Percentiles rank a stretch among this genome's conserved stretches.
These are phyloP conservation scores for Papilio demoleus DNA, from an alignment of 2,888 invertebrate genomes.

Conservation along the genomic window DNA sequence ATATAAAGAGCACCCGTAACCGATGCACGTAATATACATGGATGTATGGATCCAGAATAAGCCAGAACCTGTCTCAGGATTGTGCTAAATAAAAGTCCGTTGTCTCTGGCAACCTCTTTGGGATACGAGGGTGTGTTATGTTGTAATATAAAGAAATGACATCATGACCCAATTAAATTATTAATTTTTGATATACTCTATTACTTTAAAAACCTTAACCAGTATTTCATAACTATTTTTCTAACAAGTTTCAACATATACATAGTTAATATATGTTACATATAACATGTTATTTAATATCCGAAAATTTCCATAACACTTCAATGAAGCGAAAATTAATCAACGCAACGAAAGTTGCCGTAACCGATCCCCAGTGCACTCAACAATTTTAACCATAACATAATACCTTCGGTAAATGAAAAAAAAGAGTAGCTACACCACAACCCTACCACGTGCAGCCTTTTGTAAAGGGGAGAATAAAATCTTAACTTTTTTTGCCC, in stretches of 20 bases:
- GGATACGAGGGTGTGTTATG: too few relatives aligned
- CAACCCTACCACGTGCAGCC: conserved; percentile 80
- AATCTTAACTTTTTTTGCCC: conserved; percentile 71
- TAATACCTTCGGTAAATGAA: conserved; percentile 74
- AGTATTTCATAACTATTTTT: too few relatives aligned
- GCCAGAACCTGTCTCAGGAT: too few relatives aligned
- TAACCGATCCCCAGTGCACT: conserved; percentile 61
- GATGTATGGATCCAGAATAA: too few relatives aligned
- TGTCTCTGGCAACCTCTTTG: too few relatives aligned
- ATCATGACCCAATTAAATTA: too few relatives aligned
- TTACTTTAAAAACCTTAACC: too few relatives aligned
- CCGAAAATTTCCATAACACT: conserved; percentile 47
- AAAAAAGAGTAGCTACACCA: conserved; percentile 67
- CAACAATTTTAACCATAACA: conserved; percentile 72
- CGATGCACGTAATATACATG: too few relatives aligned
- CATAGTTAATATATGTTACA: neutral
- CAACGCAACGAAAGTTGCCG: conserved; percentile 54
- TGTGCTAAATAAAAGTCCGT: too few relatives aligned
- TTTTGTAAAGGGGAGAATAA: conserved; percentile 70
- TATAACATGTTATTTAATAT: conserved; percentile 34
- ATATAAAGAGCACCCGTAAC: too few relatives aligned
- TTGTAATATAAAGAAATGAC: too few relatives aligned
- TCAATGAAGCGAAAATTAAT: conserved; percentile 43
- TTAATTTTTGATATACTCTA: too few relatives aligned
- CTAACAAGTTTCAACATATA: neutral